Conservation (phyloP, 1,140 invertebrate genomes). For the Eciton burchellii region DNA sequence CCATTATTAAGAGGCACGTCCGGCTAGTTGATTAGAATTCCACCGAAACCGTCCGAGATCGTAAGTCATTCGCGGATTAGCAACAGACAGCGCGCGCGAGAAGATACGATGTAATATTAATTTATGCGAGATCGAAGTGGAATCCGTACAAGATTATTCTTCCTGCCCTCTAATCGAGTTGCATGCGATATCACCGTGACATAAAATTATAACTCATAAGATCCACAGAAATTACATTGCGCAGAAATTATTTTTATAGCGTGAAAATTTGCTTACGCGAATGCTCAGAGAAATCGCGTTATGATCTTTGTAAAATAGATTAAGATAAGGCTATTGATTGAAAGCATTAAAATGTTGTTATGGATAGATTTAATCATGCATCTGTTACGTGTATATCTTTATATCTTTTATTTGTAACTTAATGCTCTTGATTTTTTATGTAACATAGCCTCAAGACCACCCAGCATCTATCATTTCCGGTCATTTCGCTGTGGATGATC, state of each 20-base stretch:
- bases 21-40: constrained; percentile 70
- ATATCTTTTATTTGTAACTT: background rate
- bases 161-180: constrained; percentile 4
- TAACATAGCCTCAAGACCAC: background rate
- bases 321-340: background rate
- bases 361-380: background rate
- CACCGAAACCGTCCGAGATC: constrained; percentile 43
- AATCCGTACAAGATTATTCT: constrained; percentile 16
- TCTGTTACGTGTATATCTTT: background rate
- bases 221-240: background rate
- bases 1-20: constrained; percentile 76
- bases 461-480: background rate
- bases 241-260: background rate
- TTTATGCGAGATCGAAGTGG: constrained; percentile 43
- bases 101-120: constrained; percentile 42
- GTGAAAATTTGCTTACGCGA: no score
- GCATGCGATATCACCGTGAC: constrained; percentile 18
- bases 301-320: background rate
- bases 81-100: constrained; percentile 9
- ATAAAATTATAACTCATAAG: no score
- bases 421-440: background rate
- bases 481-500: background rate
- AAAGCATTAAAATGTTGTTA: background rate
- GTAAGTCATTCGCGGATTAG: constrained; percentile 64
- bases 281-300: constrained; percentile 13